Percentiles rank a stretch among this genome's conserved stretches.
phyloP scores from a whole-genome alignment of 2,888 invertebrate genomes.

The Pammene aurita region DNA sequence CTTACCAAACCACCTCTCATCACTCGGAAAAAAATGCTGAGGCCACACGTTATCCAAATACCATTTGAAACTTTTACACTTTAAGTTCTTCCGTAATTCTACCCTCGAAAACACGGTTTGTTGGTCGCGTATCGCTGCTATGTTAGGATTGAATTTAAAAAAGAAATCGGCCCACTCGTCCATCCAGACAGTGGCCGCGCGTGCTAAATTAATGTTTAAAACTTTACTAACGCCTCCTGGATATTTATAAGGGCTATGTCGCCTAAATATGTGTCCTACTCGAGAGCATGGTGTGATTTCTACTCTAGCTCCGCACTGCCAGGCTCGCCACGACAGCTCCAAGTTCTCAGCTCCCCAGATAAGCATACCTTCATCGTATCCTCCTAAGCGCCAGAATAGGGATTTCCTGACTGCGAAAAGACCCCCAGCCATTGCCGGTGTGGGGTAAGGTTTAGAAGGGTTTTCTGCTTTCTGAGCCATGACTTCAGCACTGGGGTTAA shows the following conservation, averaged over 20 bases:
- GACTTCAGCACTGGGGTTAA: conserved; percentile 87
- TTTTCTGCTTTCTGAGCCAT: conserved; percentile 84
- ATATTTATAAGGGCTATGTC: conserved; percentile 97
- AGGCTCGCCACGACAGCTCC: conserved; percentile 97
- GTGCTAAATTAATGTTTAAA: conserved; percentile 94
- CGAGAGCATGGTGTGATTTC: conserved; percentile 97
- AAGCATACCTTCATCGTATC: conserved; percentile 88
- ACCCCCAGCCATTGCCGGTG: conserved; percentile 97
- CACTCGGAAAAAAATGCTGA: conserved; percentile 96
- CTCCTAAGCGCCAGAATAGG: conserved; percentile 94
- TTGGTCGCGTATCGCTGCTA: conserved; percentile 81
- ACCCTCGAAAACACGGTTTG: conserved; percentile 86
- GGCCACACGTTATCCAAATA: conserved; percentile 98
- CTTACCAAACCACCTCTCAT: conserved; percentile 94
- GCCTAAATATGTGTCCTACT: conserved; percentile 96
- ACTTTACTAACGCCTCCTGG: conserved; percentile 95
- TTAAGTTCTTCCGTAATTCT: conserved; percentile 86
- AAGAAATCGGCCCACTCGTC: conserved; percentile 98
- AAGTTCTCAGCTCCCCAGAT: conserved; percentile 99
- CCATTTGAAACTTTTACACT: conserved; percentile 96
- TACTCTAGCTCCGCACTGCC: conserved; percentile 96
- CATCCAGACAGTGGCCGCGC: conserved; percentile 99
- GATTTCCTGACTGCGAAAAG: conserved; percentile 94
- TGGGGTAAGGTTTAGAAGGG: conserved; percentile 87
- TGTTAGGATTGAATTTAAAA: conserved; percentile 91